A percentile compares a stretch with the other conserved stretches of the same genome.
These are phyloP conservation scores for Rhombomys opimus DNA, from an alignment of 2,113 vertebrate genomes.

Conservation along the genomic window DNA sequence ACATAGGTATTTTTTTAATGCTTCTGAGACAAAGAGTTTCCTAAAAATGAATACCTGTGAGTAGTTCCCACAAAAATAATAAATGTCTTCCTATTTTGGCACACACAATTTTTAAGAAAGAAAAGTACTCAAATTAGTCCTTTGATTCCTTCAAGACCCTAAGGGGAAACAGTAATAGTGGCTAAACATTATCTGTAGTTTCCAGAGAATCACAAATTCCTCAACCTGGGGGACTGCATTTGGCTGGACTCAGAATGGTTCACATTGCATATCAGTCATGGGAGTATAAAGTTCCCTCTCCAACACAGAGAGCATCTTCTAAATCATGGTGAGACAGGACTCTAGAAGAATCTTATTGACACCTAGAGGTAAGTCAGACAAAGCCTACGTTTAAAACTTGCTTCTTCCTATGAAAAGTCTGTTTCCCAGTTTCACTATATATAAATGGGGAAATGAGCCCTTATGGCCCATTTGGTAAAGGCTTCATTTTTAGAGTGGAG, in stretches of 20 bases:
- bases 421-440: background rate
- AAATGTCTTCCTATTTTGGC: background rate
- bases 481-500: background rate
- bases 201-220: slow-evolving; percentile 46
- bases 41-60: background rate
- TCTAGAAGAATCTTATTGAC: background rate
- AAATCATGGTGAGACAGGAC: background rate
- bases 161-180: background rate
- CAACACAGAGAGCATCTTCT: background rate
- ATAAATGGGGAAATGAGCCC: background rate
- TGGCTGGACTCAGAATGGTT: background rate
- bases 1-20: background rate
- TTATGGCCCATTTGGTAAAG: background rate
- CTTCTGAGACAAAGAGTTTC: background rate
- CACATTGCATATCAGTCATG: background rate
- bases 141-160: background rate
- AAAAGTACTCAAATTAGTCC: background rate
- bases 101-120: background rate
- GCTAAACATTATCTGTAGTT: slow-evolving; percentile 36
- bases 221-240: background rate
- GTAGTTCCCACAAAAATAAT: background rate
- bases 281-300: background rate
- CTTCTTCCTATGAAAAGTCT: background rate
- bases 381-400: background rate
- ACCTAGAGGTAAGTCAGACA: background rate